A percentile compares a stretch with the other conserved stretches of the same genome.
Conservation (phyloP, 1,140 invertebrate genomes). For the Bombus superbus region DNA sequence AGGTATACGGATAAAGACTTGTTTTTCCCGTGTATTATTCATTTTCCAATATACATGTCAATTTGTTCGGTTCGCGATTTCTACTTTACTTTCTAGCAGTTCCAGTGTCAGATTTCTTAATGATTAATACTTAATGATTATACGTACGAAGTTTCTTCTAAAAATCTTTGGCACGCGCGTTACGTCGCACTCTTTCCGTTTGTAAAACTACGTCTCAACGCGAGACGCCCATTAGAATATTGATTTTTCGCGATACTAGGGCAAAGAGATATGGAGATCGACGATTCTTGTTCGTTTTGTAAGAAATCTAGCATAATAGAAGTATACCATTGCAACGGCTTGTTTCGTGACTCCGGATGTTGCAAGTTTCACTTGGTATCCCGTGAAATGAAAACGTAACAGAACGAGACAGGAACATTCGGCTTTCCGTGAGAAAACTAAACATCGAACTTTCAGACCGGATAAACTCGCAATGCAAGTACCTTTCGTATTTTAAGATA, state of each 20-base stretch:
- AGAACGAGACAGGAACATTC: neutral
- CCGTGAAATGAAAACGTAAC: neutral
- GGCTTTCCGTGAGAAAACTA: constrained; percentile 2
- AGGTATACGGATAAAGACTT: no score
- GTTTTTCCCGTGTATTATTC: no score
- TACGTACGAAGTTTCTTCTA: no score
- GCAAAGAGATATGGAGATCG: neutral
- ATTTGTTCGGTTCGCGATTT: no score
- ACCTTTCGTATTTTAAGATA: neutral
- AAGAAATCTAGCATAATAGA: constrained; percentile 2
- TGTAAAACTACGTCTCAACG: no score
- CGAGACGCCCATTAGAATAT: neutral
- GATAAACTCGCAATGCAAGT: neutral
- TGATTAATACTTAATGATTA: no score
- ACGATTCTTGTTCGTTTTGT: neutral
- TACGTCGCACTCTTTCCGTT: no score
- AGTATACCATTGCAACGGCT: neutral
- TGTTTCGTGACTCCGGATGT: neutral
- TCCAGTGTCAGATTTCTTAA: no score
- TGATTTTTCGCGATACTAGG: neutral
- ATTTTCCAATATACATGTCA: no score
- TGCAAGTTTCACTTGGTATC: neutral
- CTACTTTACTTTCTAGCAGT: no score
- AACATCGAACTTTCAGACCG: neutral
- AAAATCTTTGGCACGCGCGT: no score